phyloP scores from a whole-genome alignment of 2,113 vertebrate species.

The Athene noctua region DNA sequence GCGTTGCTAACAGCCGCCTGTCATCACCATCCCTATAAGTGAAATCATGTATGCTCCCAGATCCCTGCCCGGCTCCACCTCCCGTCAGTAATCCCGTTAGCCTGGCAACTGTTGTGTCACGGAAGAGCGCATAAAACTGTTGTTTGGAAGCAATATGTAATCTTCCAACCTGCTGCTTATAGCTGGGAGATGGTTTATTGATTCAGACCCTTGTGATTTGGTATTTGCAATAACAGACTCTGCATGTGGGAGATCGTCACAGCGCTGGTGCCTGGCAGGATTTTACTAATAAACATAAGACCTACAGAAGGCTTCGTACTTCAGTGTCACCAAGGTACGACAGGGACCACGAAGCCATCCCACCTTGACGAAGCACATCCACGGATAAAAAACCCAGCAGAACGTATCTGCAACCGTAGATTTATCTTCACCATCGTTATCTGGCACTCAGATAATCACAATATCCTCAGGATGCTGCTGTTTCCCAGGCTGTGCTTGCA shows the following conservation, averaged over 20 bases:
- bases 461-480: not conserved
- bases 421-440: not conserved
- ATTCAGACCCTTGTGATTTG: conserved; percentile 63
- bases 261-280: conserved; percentile 47
- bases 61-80: conserved; percentile 46
- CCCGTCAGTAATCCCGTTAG: conserved; percentile 50
- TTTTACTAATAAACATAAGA: conserved; percentile 28
- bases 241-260: conserved; percentile 24
- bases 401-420: not conserved
- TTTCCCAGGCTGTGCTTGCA: not conserved
- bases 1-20: not conserved
- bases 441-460: not conserved
- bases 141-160: conserved; percentile 51
- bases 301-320: not conserved
- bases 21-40: not conserved
- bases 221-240: conserved; percentile 64
- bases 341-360: not conserved
- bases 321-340: not conserved
- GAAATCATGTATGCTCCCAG: not conserved
- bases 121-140: conserved; percentile 24
- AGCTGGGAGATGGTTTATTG: conserved; percentile 62
- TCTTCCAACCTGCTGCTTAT: conserved; percentile 57
- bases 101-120: conserved; percentile 48
- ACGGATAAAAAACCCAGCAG: not conserved
- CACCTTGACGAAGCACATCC: not conserved